Evolutionary conservation across 2,113 vertebrate genomes (phyloP).

Genomic region (Alectura lathami): DNA sequence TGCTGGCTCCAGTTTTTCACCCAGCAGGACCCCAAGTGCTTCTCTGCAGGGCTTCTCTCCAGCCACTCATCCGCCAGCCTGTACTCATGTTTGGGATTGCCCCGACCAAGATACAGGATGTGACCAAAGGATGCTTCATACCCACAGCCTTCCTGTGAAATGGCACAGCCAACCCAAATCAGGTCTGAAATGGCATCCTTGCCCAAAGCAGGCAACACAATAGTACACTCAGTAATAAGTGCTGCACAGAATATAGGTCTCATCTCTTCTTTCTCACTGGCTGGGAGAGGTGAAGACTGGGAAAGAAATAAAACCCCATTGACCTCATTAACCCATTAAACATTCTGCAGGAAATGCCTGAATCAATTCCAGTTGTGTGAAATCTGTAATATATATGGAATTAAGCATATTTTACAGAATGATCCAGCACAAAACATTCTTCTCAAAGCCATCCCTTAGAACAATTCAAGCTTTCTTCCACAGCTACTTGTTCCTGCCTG

Average conservation of each 20-base stretch:
- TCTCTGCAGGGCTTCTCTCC: background rate
- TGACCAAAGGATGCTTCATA: accelerated
- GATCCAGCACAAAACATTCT: background rate
- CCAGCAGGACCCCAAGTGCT: background rate
- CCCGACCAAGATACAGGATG: background rate
- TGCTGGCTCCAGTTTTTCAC: background rate
- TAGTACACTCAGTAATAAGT: background rate
- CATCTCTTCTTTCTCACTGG: background rate
- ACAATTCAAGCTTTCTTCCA: background rate
- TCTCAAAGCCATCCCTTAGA: background rate
- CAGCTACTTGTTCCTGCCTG: background rate
- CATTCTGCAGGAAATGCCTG: background rate
- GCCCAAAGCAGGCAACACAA: background rate
- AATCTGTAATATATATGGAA: background rate
- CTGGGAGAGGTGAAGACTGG: background rate
- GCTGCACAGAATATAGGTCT: background rate
- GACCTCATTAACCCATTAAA: background rate
- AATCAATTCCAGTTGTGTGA: background rate
- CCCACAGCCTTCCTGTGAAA: background rate
- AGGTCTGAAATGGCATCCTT: background rate
- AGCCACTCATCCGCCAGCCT: background rate
- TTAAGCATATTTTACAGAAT: background rate
- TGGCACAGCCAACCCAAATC: background rate
- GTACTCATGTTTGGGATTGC: background rate
- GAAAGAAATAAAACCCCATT: background rate